Evolutionary conservation across 35 echinoderm and acorn worm species (phyloP).

Genomic region (Stichopus chloronotus): DNA sequence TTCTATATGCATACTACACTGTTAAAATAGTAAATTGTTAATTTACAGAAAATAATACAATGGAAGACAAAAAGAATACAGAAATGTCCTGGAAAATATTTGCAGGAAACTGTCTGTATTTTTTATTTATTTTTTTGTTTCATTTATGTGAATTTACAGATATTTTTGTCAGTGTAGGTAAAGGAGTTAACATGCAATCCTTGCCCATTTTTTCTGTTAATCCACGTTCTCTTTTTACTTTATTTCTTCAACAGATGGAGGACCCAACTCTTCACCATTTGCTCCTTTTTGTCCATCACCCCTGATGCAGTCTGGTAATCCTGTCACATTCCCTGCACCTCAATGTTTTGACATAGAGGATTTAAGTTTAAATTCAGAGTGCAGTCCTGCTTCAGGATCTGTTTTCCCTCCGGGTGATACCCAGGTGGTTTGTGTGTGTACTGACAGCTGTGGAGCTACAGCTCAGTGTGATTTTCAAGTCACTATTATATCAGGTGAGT

Average conservation of each 20-base stretch:
- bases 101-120: too few species aligned
- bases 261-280: not conserved
- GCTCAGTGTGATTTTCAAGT: conserved; percentile 8
- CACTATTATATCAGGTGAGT: not conserved
- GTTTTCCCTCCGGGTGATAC: not conserved
- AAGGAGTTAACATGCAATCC: too few species aligned
- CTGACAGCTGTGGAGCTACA: not conserved
- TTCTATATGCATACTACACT: too few species aligned
- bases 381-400: not conserved
- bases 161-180: too few species aligned
- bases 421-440: not conserved
- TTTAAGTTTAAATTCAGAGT: not conserved
- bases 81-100: too few species aligned
- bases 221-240: not conserved
- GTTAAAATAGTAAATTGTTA: too few species aligned
- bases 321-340: not conserved
- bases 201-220: too few species aligned
- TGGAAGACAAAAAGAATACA: too few species aligned
- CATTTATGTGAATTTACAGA: too few species aligned
- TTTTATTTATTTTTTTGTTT: too few species aligned
- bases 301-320: not conserved
- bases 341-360: not conserved
- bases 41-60: too few species aligned
- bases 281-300: not conserved
- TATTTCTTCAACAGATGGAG: not conserved